Conservation (phyloP, 1,140 invertebrate genomes). For the Leptinotarsa texana region DNA sequence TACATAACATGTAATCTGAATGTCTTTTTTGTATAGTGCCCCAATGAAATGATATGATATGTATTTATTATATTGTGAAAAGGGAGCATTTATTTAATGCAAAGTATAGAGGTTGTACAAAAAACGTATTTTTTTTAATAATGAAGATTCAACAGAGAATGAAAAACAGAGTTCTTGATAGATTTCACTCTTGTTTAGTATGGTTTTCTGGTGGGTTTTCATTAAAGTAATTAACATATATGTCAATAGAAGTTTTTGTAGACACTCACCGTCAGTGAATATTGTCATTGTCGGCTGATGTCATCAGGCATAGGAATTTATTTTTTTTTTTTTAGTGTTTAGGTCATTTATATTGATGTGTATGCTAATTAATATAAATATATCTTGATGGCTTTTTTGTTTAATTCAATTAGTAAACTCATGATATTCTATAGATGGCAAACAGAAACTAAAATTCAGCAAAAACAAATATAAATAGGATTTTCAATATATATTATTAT, state of each 20-base stretch:
- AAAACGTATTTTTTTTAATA: constrained; percentile 24
- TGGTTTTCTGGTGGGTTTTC: constrained; percentile 9
- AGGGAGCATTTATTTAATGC: constrained; percentile 80
- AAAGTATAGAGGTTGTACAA: constrained; percentile 85
- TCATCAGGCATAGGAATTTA: constrained; percentile 13
- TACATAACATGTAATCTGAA: constrained; percentile 28
- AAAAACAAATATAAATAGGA: too few species aligned
- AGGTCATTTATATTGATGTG: constrained; percentile 53
- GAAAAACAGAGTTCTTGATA: too few species aligned
- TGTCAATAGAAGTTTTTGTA: constrained; percentile 50
- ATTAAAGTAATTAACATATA: constrained; percentile 54
- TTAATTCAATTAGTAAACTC: not conserved
- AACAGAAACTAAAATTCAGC: too few species aligned
- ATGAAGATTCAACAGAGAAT: constrained; percentile 6
- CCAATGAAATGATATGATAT: constrained; percentile 44
- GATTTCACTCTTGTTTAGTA: too few species aligned
- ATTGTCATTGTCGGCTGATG: constrained; percentile 10
- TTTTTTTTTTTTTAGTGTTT: constrained; percentile 33
- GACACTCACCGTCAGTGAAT: not conserved
- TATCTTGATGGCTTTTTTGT: constrained; percentile 26
- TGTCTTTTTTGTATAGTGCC: constrained; percentile 40
- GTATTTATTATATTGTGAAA: constrained; percentile 46
- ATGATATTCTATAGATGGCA: too few species aligned
- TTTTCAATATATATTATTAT: too few species aligned
- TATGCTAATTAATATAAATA: constrained; percentile 55